These are phyloP conservation scores for Seira musarum DNA, from an alignment of 2,888 invertebrate genomes.

Conservation along the genomic window DNA sequence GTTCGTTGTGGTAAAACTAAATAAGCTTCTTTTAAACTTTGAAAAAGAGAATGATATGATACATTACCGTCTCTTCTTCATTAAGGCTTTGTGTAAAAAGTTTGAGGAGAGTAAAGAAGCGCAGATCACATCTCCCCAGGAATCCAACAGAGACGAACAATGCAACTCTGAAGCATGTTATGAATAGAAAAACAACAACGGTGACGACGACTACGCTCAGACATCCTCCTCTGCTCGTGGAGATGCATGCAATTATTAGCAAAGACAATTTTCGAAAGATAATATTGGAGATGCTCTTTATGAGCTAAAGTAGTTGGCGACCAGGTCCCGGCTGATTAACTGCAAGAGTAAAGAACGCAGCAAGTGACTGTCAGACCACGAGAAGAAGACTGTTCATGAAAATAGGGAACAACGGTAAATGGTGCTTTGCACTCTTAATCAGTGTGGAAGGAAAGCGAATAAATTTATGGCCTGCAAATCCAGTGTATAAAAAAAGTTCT, in stretches of 20 bases:
- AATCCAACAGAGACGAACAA: constrained; percentile 43
- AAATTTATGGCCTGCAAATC: neutral
- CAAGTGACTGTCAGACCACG: too few species aligned
- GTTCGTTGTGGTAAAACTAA: too few species aligned
- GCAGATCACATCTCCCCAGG: neutral
- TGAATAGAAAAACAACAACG: constrained; percentile 30
- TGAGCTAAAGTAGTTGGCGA: constrained; percentile 39
- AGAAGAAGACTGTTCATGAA: too few species aligned
- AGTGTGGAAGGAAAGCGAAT: too few species aligned
- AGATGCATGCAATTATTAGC: neutral
- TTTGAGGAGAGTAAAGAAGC: neutral
- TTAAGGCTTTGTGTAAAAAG: too few species aligned
- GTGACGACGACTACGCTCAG: constrained; percentile 15
- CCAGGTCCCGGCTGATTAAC: constrained; percentile 41
- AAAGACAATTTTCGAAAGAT: neutral
- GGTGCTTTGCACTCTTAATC: neutral
- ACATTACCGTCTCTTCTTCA: neutral
- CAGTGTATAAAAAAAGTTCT: neutral
- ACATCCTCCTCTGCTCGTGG: neutral
- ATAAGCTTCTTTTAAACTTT: neutral
- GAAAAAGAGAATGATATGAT: neutral
- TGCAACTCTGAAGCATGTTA: constrained; percentile 28
- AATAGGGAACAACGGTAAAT: constrained; percentile 42
- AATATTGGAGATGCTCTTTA: neutral
- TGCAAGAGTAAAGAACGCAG: neutral